These are phyloP conservation scores for Cichladusa arquata DNA, from an alignment of 2,113 vertebrate species.

Conservation along the genomic window DNA sequence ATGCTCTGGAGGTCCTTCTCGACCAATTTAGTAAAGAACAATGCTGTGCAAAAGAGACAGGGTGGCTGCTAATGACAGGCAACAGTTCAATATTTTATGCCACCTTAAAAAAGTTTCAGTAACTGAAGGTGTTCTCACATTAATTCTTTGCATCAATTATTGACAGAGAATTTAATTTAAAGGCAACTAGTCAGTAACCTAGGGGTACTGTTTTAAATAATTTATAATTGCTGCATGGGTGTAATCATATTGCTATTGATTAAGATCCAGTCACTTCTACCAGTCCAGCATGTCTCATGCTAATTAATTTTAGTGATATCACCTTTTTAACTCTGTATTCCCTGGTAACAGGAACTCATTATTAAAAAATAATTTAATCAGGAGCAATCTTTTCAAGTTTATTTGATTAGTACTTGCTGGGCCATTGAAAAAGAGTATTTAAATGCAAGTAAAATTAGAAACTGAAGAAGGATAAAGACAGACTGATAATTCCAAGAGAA, in stretches of 20 bases:
- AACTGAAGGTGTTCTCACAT: constrained; percentile 91
- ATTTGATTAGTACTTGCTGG: constrained; percentile 62
- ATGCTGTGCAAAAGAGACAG: constrained; percentile 74
- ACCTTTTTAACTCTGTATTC: constrained; percentile 82
- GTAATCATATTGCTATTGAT: constrained; percentile 98
- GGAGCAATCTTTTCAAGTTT: constrained; percentile 60
- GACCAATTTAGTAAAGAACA: constrained; percentile 74
- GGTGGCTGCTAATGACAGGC: constrained; percentile 74
- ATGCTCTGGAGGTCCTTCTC: constrained; percentile 76
- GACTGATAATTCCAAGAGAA: background rate
- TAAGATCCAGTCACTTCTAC: constrained; percentile 85
- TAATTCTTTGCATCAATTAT: constrained; percentile 99
- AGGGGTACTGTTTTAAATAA: constrained; percentile 94
- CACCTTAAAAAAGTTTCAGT: constrained; percentile 84
- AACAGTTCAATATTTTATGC: constrained; percentile 83
- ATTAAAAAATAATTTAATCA: constrained; percentile 78
- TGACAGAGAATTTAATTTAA: constrained; percentile 98
- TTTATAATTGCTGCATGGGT: constrained; percentile 89
- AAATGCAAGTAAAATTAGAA: constrained; percentile 30
- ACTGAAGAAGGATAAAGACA: constrained; percentile 1
- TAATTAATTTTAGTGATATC: constrained; percentile 78
- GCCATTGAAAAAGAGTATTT: constrained; percentile 28
- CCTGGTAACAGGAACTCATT: constrained; percentile 79
- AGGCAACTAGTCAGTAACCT: constrained; percentile 93
- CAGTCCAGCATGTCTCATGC: constrained; percentile 87